Evolutionary conservation across 2,888 invertebrate species (phyloP), one percentile per base, ranked within the genome.

Genomic region (Microplitis deprimator): DNA sequence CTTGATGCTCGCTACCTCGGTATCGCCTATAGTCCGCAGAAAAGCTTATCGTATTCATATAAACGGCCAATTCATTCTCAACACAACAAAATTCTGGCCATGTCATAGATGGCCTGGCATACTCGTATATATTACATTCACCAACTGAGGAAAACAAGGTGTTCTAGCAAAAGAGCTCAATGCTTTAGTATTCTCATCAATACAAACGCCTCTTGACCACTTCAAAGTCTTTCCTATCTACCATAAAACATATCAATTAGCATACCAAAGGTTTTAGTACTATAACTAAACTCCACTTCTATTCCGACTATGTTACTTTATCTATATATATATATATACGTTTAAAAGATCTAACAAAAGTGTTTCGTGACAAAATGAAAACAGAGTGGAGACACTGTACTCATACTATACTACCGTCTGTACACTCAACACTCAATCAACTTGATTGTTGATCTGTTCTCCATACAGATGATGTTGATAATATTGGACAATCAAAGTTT

Each of bases 171-270:
- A 50, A 17, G 41, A 68, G 68, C 68, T 65, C 20, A 20, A 38
- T 50, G 50, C 50, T 29, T 65, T 20, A 79, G 81, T 79, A 79
- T 81, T 81, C 81, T 79, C 84, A 85, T 85, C 83, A 84, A 85
- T 85, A 85, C 85, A 85, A 67, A 67, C 67, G 84, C 84, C 82
- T 67, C 69, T 78, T 76, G 79, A 82, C 84, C 85, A 84, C 85
- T 86, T 86, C 85, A 86, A 86, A 86, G 86, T 81, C 80, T 82
- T 82, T 71, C 82, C 80, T 81, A 81, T 79, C 83, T 60, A 70
- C 83, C 84, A 85, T 85, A 86, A 86, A 86, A 84, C 83, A 82
- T 82, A 40, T 73, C 84, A 85, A 87, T 87, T 86, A 86, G 84
- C 85, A 86, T 86, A 80, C 83, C 83, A 85, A 85, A 86, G 73